Evolutionary conservation across 2,888 invertebrate species (phyloP).

Genomic region (Lasius platythorax): DNA sequence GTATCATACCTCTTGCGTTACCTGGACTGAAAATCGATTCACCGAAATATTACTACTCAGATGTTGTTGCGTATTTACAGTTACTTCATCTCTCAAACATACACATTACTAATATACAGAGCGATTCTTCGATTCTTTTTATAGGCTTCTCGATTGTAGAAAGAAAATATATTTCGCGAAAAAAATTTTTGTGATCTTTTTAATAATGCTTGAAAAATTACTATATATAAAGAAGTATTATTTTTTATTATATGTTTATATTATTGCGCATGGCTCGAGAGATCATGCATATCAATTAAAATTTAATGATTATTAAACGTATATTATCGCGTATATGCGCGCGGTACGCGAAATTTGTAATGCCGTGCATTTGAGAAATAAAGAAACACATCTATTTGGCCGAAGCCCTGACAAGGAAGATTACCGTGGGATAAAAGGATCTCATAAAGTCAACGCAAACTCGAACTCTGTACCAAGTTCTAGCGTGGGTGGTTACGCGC

Average conservation of each 20-base stretch:
- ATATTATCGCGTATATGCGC: neutral
- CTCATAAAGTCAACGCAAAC: constrained; percentile 66
- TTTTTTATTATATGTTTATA: too few relatives aligned
- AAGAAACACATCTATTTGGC: constrained; percentile 60
- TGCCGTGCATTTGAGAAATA: constrained; percentile 55
- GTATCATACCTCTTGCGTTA: constrained; percentile 37
- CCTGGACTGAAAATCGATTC: constrained; percentile 36
- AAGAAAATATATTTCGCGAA: too few relatives aligned
- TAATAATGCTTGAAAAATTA: neutral
- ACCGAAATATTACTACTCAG: neutral
- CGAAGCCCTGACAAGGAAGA: constrained; percentile 47
- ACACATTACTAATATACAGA: neutral
- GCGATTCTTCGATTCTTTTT: neutral
- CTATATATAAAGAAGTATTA: too few relatives aligned
- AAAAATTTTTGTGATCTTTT: neutral
- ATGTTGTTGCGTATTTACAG: neutral
- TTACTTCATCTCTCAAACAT: neutral
- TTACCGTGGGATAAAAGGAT: constrained; percentile 67
- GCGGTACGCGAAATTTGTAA: constrained; percentile 16
- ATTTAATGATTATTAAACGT: neutral
- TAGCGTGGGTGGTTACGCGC: constrained; percentile 9
- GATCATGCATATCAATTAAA: neutral
- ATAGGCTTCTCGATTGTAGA: too few relatives aligned
- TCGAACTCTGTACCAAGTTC: constrained; percentile 30
- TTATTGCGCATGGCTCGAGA: neutral